Percentiles rank a stretch among this genome's conserved stretches.
phyloP scores from a whole-genome alignment of 2,888 invertebrate species.

The Drosophila phalerata region DNA sequence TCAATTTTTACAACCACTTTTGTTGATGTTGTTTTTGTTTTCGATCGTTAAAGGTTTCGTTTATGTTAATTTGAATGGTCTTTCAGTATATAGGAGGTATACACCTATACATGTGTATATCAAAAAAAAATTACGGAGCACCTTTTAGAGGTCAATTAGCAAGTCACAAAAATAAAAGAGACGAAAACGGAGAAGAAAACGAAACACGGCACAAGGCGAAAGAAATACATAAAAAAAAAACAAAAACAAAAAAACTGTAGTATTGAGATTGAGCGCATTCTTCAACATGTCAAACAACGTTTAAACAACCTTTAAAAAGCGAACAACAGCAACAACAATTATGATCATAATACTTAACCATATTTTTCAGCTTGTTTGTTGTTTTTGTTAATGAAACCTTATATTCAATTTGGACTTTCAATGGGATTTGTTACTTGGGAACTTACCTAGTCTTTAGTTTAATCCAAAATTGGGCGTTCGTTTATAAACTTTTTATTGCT shows the following conservation, averaged over 20 bases:
- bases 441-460: constrained; percentile 59
- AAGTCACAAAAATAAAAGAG: constrained; percentile 45
- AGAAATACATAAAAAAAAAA: constrained; percentile 7
- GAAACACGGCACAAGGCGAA: constrained; percentile 44
- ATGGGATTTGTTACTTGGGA: background rate
- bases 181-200: constrained; percentile 19
- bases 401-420: constrained; percentile 9
- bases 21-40: constrained; percentile 19
- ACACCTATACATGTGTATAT: background rate
- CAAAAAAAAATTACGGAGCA: constrained; percentile 43
- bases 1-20: constrained; percentile 28
- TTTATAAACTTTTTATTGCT: background rate
- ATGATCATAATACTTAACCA: constrained; percentile 20
- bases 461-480: constrained; percentile 38
- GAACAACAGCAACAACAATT: constrained; percentile 28
- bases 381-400: constrained; percentile 43
- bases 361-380: constrained; percentile 17
- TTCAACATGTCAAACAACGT: constrained; percentile 59
- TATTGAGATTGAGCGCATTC: constrained; percentile 41
- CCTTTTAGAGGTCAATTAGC: constrained; percentile 75
- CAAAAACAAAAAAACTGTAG: constrained; percentile 23
- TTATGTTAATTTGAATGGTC: constrained; percentile 56
- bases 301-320: constrained; percentile 36
- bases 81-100: constrained; percentile 14
- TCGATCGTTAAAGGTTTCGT: constrained; percentile 37